Base-by-base conservation (phyloP, 2,113 vertebrate species). In the Xenus cinereus region DNA sequence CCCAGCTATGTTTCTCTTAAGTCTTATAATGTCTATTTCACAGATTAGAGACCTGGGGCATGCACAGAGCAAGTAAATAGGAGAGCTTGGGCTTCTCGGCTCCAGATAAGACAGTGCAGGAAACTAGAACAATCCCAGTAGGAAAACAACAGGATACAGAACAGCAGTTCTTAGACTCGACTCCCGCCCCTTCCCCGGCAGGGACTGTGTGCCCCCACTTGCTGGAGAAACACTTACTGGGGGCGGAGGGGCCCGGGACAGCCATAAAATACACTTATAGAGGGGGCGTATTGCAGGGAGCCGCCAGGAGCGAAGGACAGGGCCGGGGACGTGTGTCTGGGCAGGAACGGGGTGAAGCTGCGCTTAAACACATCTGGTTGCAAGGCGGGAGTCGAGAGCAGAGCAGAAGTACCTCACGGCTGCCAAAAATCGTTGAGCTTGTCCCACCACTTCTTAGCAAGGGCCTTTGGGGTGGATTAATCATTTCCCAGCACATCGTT, bases 111-210 rank as follows among this genome's bases (percentile, higher is more conserved):
- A 95, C 94, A 96, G 77, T 24, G 92, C 96, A 93, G 97, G 97
- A 97, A 97, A 77, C 81, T 21, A 77, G 54, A 95, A 95, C 96
- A 95, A 95, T 97, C 81, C 89, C 23, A 4, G 28, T 5, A 85
- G 89, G 81, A 97, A 97, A 97, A 96, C 90, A 97, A 96, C 94
- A 97, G 97, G 97, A 97, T 97, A 57, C 46, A 93, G 71, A 81
- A 14, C 83, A 92, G 68, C 93, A 92, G 81, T 32, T 82, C 81
- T 91, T 80, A 9, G 84, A 82, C 80, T 81, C 56, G 89, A 75
- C 81, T 82, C 87, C 89, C 37, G 5, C 53, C 69, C 76, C 72
- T 50, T 80, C 89, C 60, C 77, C 4, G 0, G 81, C 66, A 46
- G 0, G 16, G 56, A 18, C 7, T 9, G 17, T 46, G 78, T 30